A percentile compares a stretch with the other conserved stretches of the same genome.
These are phyloP conservation scores for Spialia ferax DNA, from an alignment of 2,888 invertebrate genomes.

Conservation along the genomic window DNA sequence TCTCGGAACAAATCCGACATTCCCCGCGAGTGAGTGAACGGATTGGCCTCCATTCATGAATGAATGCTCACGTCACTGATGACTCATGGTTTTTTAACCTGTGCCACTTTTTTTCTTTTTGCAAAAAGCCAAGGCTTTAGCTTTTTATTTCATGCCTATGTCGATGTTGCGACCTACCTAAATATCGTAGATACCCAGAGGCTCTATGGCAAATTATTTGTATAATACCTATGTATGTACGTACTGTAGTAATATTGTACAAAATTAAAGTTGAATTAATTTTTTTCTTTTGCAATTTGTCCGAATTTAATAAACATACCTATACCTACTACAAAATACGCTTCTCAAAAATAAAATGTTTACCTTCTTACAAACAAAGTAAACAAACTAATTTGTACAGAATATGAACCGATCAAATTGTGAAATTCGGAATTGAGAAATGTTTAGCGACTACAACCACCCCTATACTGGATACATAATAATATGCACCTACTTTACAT, in stretches of 20 bases:
- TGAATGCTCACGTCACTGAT: conserved; percentile 47
- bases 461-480: background rate
- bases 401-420: background rate
- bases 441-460: background rate
- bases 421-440: no score
- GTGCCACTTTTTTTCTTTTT: background rate
- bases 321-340: no score
- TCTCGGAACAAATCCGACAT: conserved; percentile 55
- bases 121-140: background rate
- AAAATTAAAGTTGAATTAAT: no score
- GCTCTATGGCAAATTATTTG: no score
- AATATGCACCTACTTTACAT: conserved; percentile 9
- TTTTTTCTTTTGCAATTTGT: no score
- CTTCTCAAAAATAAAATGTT: no score
- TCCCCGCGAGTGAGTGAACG: conserved; percentile 46
- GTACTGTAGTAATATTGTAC: no score
- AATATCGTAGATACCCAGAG: no score
- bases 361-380: no score
- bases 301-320: no score
- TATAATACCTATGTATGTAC: no score
- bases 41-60: conserved; percentile 44
- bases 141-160: background rate
- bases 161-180: no score
- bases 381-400: background rate
- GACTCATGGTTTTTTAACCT: conserved; percentile 47